These are phyloP conservation scores for Microtus agrestis DNA, from an alignment of 2,797 vertebrate genomes.

Conservation along the genomic window DNA sequence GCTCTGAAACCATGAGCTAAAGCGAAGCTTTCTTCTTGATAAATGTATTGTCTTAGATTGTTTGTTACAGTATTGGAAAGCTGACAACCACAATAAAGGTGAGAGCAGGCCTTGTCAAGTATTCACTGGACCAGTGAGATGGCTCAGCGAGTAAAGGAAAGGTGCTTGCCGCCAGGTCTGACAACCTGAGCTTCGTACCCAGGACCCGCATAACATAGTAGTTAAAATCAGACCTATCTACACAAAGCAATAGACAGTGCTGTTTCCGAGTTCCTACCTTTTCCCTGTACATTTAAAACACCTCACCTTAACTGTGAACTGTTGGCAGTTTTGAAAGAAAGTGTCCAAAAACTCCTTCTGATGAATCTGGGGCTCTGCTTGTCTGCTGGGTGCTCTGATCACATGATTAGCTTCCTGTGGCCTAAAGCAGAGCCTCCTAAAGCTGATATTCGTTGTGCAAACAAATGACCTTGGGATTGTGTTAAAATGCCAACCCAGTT, in stretches of 20 bases:
- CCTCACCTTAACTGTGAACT: not conserved
- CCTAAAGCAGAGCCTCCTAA: not conserved
- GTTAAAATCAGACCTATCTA: conserved; percentile 18
- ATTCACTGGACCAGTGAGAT: not conserved
- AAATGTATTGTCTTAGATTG: not conserved
- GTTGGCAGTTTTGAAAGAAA: not conserved
- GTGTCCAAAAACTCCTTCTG: conserved; percentile 24
- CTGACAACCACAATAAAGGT: not conserved
- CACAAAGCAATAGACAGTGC: not conserved
- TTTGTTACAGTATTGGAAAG: not conserved
- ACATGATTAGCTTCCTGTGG: not conserved
- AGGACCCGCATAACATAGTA: not conserved
- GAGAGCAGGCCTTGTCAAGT: conserved; percentile 15
- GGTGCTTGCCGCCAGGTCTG: not conserved
- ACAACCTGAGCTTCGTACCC: not conserved
- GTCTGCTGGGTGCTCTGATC: not conserved
- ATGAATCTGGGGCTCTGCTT: not conserved
- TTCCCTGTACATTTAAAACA: not conserved
- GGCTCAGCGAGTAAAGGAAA: not conserved
- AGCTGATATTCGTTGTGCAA: not conserved
- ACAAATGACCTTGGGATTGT: not conserved
- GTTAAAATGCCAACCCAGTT: not conserved
- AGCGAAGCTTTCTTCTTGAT: not conserved
- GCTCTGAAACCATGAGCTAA: not conserved
- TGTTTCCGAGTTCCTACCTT: not conserved